These are phyloP conservation scores for Papilio dardanus DNA, from an alignment of 1,140 invertebrate species.

Conservation along the genomic window DNA sequence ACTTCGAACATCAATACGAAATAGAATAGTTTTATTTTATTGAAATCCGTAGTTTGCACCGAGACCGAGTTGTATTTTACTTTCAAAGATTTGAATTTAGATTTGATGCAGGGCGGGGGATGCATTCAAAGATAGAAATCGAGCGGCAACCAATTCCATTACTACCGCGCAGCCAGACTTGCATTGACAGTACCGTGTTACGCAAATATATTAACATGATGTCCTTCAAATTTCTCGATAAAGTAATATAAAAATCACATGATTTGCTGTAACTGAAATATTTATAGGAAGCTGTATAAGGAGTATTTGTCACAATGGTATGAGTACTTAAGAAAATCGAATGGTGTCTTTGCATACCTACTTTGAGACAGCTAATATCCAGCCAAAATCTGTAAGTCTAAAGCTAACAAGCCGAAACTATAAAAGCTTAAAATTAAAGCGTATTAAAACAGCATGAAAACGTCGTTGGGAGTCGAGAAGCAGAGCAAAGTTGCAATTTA, in stretches of 20 bases:
- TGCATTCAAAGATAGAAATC: constrained; percentile 32
- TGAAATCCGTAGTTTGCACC: constrained; percentile 10
- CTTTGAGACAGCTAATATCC: background rate
- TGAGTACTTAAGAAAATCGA: too few relatives aligned
- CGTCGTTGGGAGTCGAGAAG: background rate
- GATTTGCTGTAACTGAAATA: background rate
- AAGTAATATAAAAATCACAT: background rate
- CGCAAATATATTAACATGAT: constrained; percentile 17
- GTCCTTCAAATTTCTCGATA: background rate
- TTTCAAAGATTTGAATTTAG: constrained; percentile 7
- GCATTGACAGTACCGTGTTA: background rate
- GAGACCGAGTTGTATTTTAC: constrained; percentile 12
- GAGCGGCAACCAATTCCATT: constrained; percentile 32
- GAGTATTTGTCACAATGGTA: background rate
- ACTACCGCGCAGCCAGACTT: constrained; percentile 11
- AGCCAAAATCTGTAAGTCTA: background rate
- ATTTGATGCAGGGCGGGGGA: constrained; percentile 3
- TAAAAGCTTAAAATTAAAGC: background rate
- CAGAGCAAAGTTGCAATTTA: constrained; percentile 33
- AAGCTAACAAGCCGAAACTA: constrained; percentile 1
- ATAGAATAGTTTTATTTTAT: constrained; percentile 12
- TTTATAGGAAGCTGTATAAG: background rate
- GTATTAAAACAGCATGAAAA: constrained; percentile 26
- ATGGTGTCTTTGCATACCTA: too few relatives aligned
- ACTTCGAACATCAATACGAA: background rate